Conservation (phyloP, 2,888 invertebrate genomes). For the Stenoptilia bipunctidactyla region DNA sequence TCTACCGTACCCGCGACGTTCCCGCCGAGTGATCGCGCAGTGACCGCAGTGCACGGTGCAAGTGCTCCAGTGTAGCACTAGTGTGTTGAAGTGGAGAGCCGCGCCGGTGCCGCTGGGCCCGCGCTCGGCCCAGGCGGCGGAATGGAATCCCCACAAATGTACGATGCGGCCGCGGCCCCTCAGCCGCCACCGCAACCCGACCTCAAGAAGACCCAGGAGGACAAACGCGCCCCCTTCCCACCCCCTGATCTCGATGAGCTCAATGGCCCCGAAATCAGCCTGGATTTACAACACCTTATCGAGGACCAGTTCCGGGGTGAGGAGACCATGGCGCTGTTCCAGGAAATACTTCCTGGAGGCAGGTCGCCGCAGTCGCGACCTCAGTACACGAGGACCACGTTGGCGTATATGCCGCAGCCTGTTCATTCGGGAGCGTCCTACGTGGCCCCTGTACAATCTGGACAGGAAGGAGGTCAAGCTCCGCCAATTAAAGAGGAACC, state of each 20-base stretch:
- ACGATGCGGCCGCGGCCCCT: slow-evolving; percentile 78
- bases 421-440: slow-evolving; percentile 84
- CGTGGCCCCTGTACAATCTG: slow-evolving; percentile 67
- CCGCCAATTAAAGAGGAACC: slow-evolving; percentile 91
- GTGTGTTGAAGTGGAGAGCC: slow-evolving; percentile 67
- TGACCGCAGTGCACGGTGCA: slow-evolving; percentile 20
- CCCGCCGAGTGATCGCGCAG: slow-evolving; percentile 10
- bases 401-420: slow-evolving; percentile 94
- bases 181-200: slow-evolving; percentile 74
- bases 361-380: slow-evolving; percentile 53
- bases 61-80: slow-evolving; percentile 55
- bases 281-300: slow-evolving; percentile 92
- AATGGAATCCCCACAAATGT: slow-evolving; percentile 91
- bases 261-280: slow-evolving; percentile 91
- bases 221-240: slow-evolving; percentile 79
- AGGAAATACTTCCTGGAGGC: slow-evolving; percentile 80
- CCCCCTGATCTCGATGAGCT: slow-evolving; percentile 89
- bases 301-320: slow-evolving; percentile 92
- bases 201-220: slow-evolving; percentile 71
- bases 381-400: slow-evolving; percentile 76
- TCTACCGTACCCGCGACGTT: slow-evolving; percentile 15
- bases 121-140: slow-evolving; percentile 59
- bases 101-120: slow-evolving; percentile 60
- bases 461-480: slow-evolving; percentile 73
- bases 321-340: slow-evolving; percentile 80